These are phyloP conservation scores for Percopsis omiscomaycus DNA, from an alignment of 2,797 vertebrate genomes.

Conservation along the genomic window DNA sequence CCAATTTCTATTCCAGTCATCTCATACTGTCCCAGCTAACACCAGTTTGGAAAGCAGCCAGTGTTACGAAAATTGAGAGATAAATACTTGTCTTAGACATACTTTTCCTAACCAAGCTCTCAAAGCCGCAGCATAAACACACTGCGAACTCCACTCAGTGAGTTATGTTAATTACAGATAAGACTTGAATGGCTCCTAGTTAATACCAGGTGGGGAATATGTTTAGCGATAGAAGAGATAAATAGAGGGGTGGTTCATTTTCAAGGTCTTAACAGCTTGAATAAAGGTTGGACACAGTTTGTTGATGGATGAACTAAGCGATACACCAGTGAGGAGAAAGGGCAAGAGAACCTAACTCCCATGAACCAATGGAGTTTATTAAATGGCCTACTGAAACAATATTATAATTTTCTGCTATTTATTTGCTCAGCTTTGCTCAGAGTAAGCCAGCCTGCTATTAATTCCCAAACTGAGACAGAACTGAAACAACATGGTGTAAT, in stretches of 20 bases:
- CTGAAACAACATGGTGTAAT: slow-evolving; percentile 44
- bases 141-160: slow-evolving; percentile 42
- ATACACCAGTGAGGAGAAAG: slow-evolving; percentile 11
- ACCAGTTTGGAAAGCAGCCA: slow-evolving; percentile 58
- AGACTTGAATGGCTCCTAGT: slow-evolving; percentile 45
- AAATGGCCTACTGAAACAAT: slow-evolving; percentile 26
- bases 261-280: slow-evolving; percentile 7
- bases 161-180: slow-evolving; percentile 71
- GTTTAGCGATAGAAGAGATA: slow-evolving; percentile 38
- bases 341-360: slow-evolving; percentile 12
- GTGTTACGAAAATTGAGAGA: slow-evolving; percentile 41
- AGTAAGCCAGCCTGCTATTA: slow-evolving; percentile 49
- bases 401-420: slow-evolving; percentile 35
- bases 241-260: slow-evolving; percentile 28
- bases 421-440: slow-evolving; percentile 50
- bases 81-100: slow-evolving; percentile 61
- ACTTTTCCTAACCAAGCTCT: slow-evolving; percentile 51
- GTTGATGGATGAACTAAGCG: slow-evolving; percentile 22
- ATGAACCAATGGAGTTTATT: slow-evolving; percentile 27
- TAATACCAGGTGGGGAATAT: slow-evolving; percentile 65
- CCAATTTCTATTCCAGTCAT: slow-evolving; percentile 25
- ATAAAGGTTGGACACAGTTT: slow-evolving; percentile 15
- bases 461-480: slow-evolving; percentile 35
- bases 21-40: slow-evolving; percentile 21
- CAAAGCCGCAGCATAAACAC: slow-evolving; percentile 61